Base-by-base conservation (phyloP, 2,797 vertebrate species). In the Hyperoplus immaculatus region DNA sequence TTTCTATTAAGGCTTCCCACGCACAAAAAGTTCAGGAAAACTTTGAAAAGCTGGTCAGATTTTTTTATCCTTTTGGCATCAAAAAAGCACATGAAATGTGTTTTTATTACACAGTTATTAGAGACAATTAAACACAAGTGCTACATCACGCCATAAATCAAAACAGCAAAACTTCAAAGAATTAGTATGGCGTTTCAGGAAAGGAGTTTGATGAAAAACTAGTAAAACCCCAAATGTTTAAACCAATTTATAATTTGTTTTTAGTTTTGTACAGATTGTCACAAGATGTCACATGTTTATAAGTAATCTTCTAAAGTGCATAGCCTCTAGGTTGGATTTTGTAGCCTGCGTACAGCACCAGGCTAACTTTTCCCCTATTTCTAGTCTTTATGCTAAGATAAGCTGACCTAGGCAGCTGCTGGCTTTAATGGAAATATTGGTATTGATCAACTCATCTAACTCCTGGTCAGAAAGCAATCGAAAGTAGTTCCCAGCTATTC, bases 301-400 rank as follows among this genome's bases (percentile, higher is more conserved):
- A 1, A 50, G 16, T 59, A 7, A 43, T 11, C 4, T 59, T 64
- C 4, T 15, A 49, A 47, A 9, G 47, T 43, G 47, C 47, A 51
- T n/a, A 4, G 29, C 29, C 29, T 29, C 29, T 29, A 29, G 29
- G 29, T 3, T 12, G 16, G 21, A 46, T 47, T 21, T 29, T 18
- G 16, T 16, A 29, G 15, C 36, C 53, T 55, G 29, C 14, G 4
- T 39, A 36, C 15, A 45, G 29, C 39, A 53, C 16, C 15, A n/a
- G 15, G 4, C 43, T 41, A 47, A 42, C 14, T 50, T 57, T 72
- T 64, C 51, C 51, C 7, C 7, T 21, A 5, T 61, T 61, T 68
- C 49, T 10, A 36, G 51, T 15, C 65, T 62, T 62, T 42, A 13
- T 64, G 47, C 61, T 53, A 53, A 78, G 49, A 29, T 60, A 60